Evolutionary conservation across 2,888 invertebrate species (phyloP), one percentile per base, ranked within the genome.

Genomic region (Trachelus tabidus): DNA sequence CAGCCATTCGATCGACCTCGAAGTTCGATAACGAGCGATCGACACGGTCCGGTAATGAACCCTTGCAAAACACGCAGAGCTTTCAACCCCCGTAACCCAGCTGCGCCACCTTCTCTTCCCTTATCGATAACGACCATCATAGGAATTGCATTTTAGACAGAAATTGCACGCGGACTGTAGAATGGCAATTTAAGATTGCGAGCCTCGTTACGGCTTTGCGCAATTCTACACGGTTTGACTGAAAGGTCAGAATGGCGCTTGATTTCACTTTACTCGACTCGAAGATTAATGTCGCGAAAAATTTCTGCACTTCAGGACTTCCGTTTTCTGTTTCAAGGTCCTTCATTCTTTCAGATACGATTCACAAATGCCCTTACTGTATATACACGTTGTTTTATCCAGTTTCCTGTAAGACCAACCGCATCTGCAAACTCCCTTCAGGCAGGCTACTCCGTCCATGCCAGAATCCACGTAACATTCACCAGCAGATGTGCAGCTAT

Each of bases 391-490:
- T 78, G 33, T 74, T 34, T 34, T 31, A 11, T 78, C 76, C 56
- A n/a, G 31, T 76, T 68, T n/a, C 6, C 30, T 33, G 76, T 82
- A 85, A 11, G 77, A 77, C 79, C 80, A 81, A 23, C 78, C 75
- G 79, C 87, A 85, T n/a, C 34, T 78, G 79, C 83, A 85, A 33
- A 81, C n/a, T 35, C 83, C 83, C n/a, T 80, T 84, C 3, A 76
- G 75, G 73, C 84, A 85, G 12, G 79, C 68, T n/a, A 84, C 81
- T 40, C 79, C 75, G 15, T 82, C n/a, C 35, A 73, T 30, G 68
- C 80, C 69, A 34, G 69, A 78, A 75, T 78, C 79, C 73, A 85
- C 77, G 79, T 87, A 88, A 78, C 89, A 89, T 77, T 89, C 88
- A 9, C 80, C 83, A 3, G 79, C 68, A n/a, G 74, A 35, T 2